A percentile compares a stretch with the other conserved stretches of the same genome.
These are phyloP conservation scores for Chiloscyllium punctatum DNA, from an alignment of 2,797 vertebrate genomes.

Conservation along the genomic window DNA sequence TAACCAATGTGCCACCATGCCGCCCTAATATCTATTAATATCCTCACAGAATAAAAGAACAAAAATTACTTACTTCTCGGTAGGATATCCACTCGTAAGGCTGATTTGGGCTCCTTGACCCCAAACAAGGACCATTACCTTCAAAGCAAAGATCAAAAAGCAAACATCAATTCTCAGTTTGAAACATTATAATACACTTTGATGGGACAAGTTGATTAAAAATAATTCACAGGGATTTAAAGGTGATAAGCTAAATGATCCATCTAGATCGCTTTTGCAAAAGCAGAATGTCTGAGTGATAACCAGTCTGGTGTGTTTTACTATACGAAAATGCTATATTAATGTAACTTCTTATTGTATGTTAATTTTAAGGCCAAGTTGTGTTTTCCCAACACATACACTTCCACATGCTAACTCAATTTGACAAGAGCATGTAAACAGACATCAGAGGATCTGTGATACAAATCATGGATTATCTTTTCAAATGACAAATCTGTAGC, in stretches of 20 bases:
- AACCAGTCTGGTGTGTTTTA: neutral
- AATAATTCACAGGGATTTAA: neutral
- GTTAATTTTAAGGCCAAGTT: neutral
- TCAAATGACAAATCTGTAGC: neutral
- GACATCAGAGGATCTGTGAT: neutral
- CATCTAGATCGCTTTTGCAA: neutral
- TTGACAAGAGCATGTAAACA: neutral
- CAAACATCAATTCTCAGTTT: neutral
- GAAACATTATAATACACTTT: neutral
- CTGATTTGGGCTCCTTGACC: conserved; percentile 83
- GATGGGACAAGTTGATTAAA: neutral
- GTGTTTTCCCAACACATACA: neutral
- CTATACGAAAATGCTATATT: neutral
- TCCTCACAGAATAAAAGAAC: neutral
- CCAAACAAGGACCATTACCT: conserved; percentile 92
- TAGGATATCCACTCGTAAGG: conserved; percentile 91
- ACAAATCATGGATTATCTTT: neutral
- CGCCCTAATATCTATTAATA: neutral
- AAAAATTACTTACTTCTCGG: conserved; percentile 66
- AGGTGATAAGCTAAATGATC: neutral
- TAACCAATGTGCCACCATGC: too few relatives aligned
- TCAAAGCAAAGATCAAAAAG: conserved; percentile 38
- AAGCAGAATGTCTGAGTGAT: neutral
- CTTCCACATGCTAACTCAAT: neutral
- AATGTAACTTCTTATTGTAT: neutral